A percentile compares a stretch with the other conserved stretches of the same genome.
These are phyloP conservation scores for Euclidia mi DNA, from an alignment of 2,888 invertebrate species.

Conservation along the genomic window DNA sequence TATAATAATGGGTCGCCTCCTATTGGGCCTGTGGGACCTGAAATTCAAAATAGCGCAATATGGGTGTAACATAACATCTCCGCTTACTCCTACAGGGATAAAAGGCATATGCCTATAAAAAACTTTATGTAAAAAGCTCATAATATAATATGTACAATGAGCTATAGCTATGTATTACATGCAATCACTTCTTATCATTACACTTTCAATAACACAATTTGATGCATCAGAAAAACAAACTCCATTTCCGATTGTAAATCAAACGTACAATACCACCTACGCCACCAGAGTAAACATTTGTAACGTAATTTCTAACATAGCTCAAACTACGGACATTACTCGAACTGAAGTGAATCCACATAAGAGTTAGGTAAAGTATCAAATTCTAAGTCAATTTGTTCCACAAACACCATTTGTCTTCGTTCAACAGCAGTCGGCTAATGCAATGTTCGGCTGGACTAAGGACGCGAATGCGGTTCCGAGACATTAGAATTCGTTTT, in stretches of 20 bases:
- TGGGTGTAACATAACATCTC: no score
- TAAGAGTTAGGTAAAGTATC: constrained; percentile 62
- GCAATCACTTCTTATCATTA: no score
- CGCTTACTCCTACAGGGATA: no score
- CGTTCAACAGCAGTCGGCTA: constrained; percentile 43
- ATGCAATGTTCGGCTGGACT: constrained; percentile 50
- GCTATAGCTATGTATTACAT: no score
- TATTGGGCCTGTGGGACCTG: no score
- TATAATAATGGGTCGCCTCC: no score
- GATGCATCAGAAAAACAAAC: no score
- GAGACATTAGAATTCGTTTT: constrained; percentile 37
- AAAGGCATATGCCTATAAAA: no score
- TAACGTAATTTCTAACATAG: constrained; percentile 37
- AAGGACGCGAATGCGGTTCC: constrained; percentile 29
- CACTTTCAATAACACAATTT: no score
- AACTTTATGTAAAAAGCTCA: no score
- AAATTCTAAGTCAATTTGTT: constrained; percentile 63
- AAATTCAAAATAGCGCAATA: no score
- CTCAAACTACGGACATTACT: constrained; percentile 45
- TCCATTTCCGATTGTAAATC: neutral
- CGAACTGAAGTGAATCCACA: constrained; percentile 45
- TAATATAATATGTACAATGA: no score
- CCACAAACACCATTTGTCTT: constrained; percentile 66
- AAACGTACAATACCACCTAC: neutral
- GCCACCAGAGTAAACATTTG: constrained; percentile 26